These are phyloP conservation scores for Dasypolia templi DNA, from an alignment of 2,888 invertebrate species.

Conservation along the genomic window DNA sequence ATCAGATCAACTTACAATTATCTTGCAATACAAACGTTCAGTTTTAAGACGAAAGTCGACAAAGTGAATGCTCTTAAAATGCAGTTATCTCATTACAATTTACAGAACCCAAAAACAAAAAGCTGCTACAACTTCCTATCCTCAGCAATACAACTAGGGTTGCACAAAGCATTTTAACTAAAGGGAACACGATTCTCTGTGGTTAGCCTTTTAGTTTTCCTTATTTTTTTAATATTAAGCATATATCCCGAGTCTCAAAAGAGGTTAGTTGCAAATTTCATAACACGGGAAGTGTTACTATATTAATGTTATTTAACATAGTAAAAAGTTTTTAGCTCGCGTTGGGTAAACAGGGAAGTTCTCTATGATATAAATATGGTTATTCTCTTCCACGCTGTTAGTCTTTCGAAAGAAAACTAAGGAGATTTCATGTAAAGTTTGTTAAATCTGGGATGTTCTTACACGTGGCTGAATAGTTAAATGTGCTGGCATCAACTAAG, in stretches of 20 bases:
- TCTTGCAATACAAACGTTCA: background rate
- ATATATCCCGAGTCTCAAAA: slow-evolving; percentile 42
- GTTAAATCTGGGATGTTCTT: background rate
- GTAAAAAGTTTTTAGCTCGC: slow-evolving; percentile 34
- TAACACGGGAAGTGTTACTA: no score
- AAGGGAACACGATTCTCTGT: slow-evolving; percentile 39
- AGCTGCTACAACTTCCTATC: slow-evolving; percentile 51
- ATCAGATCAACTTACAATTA: no score
- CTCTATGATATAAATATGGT: slow-evolving; percentile 34
- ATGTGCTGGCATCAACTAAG: background rate
- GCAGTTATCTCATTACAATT: background rate
- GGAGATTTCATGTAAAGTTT: slow-evolving; percentile 16
- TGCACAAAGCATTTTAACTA: slow-evolving; percentile 55
- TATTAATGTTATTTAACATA: no score
- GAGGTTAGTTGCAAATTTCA: slow-evolving; percentile 39
- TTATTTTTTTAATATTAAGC: slow-evolving; percentile 50
- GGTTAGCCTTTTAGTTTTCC: slow-evolving; percentile 34
- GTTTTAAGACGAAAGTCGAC: background rate
- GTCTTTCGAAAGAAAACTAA: slow-evolving; percentile 9
- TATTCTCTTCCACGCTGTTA: slow-evolving; percentile 22
- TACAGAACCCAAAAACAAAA: slow-evolving; percentile 24
- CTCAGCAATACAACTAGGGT: slow-evolving; percentile 35
- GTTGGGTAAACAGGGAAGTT: slow-evolving; percentile 22
- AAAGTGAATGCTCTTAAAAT: background rate
- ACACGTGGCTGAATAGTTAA: background rate